Percentiles rank a stretch among this genome's conserved stretches.
Evolutionary conservation across 2,113 vertebrate genomes (phyloP).

Genomic region (Pseudolaguvia tuberculata): DNA sequence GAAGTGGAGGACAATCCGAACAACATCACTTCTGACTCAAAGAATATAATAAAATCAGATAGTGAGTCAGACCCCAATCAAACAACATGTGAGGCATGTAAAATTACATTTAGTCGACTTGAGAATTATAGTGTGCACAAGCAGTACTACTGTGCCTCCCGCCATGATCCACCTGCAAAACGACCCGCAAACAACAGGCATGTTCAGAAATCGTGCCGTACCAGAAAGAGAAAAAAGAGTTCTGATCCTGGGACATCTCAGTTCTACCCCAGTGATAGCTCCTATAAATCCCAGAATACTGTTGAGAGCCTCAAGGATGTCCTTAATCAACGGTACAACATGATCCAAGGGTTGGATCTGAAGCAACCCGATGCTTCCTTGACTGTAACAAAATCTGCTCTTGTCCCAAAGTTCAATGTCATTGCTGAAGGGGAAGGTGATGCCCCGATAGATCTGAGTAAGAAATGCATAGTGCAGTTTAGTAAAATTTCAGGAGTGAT

Average conservation of each 20-base stretch:
- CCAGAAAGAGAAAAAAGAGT: slow-evolving; percentile 79
- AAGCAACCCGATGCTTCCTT: slow-evolving; percentile 79
- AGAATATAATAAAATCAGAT: slow-evolving; percentile 66
- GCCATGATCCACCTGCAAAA: slow-evolving; percentile 80
- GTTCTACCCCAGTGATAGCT: slow-evolving; percentile 71
- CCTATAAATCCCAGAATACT: slow-evolving; percentile 76
- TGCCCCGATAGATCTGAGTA: slow-evolving; percentile 87
- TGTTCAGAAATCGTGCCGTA: slow-evolving; percentile 81
- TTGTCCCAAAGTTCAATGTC: slow-evolving; percentile 73
- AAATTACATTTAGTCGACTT: slow-evolving; percentile 84
- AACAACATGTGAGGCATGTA: slow-evolving; percentile 82
- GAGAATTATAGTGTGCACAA: slow-evolving; percentile 85
- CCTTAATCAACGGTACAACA: slow-evolving; percentile 75
- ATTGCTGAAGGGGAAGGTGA: slow-evolving; percentile 77
- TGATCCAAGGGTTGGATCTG: slow-evolving; percentile 77
- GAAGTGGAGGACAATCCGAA: slow-evolving; percentile 73
- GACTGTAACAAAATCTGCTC: slow-evolving; percentile 72
- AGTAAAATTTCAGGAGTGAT: slow-evolving; percentile 72
- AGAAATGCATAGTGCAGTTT: slow-evolving; percentile 75
- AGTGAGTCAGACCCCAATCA: slow-evolving; percentile 75
- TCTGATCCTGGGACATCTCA: slow-evolving; percentile 73
- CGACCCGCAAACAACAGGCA: slow-evolving; percentile 75
- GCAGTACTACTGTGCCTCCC: slow-evolving; percentile 84
- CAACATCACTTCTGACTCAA: slow-evolving; percentile 69
- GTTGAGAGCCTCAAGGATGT: slow-evolving; percentile 72